Percentiles rank a stretch among this genome's conserved stretches.
Evolutionary conservation across 2,888 invertebrate genomes (phyloP).

Genomic region (Noctua janthe): DNA sequence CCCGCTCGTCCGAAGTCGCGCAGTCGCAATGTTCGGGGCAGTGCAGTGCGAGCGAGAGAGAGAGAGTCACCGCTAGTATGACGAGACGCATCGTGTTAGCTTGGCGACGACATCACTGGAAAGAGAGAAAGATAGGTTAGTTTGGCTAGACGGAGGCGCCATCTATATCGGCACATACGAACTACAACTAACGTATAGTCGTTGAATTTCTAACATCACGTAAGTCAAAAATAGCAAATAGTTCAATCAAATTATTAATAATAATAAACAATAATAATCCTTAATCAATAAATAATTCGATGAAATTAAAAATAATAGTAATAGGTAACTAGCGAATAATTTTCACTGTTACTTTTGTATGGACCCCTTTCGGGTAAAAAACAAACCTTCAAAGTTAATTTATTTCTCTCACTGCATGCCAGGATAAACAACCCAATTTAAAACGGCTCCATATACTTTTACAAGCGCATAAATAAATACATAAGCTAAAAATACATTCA

Average conservation of each 20-base stretch:
- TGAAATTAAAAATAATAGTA: too few species aligned
- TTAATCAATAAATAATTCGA: too few species aligned
- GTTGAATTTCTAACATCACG: too few species aligned
- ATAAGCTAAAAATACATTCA: not conserved
- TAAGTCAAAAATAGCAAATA: too few species aligned
- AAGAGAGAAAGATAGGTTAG: conserved; percentile 12
- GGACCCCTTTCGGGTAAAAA: too few species aligned
- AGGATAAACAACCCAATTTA: conserved; percentile 1
- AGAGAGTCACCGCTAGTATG: conserved; percentile 7
- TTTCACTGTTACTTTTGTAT: too few species aligned
- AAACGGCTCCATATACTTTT: not conserved
- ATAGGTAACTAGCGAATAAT: too few species aligned
- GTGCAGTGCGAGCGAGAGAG: conserved; percentile 1
- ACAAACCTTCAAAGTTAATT: not conserved
- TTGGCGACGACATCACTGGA: conserved; percentile 37
- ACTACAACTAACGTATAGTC: too few species aligned
- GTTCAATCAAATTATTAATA: too few species aligned
- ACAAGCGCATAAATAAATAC: not conserved
- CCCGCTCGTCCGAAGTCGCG: conserved; percentile 31
- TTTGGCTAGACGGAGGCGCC: not conserved
- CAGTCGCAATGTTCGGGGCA: conserved; percentile 28
- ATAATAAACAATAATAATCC: too few species aligned
- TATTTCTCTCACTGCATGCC: not conserved
- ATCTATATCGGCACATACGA: too few species aligned
- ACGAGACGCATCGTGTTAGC: conserved; percentile 24